phyloP scores from a whole-genome alignment of 2,888 invertebrate genomes.

The Geophilus truncorum region DNA sequence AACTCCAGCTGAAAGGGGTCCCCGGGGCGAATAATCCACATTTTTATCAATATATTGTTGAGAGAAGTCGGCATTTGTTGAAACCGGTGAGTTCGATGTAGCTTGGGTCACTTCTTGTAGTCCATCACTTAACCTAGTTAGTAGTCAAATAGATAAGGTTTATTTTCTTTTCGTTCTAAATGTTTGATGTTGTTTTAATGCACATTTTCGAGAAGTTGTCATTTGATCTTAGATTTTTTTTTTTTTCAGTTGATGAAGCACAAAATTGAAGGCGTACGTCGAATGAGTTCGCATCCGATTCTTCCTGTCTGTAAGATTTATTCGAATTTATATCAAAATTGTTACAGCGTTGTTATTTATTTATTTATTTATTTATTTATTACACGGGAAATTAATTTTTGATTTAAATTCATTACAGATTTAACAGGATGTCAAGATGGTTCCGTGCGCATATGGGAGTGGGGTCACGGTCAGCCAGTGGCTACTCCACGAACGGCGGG shows the following conservation, averaged over 20 bases:
- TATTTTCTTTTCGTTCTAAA: conserved; percentile 36
- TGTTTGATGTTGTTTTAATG: conserved; percentile 37
- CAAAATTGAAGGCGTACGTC: conserved; percentile 86
- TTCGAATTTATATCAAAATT: not conserved
- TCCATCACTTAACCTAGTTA: conserved; percentile 37
- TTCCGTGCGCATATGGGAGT: conserved; percentile 95
- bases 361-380: not conserved
- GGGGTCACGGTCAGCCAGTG: conserved; percentile 85
- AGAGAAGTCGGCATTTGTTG: conserved; percentile 93
- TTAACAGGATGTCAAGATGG: conserved; percentile 94
- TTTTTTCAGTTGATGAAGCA: conserved; percentile 79
- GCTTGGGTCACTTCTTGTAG: conserved; percentile 43
- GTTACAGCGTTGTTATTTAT: not conserved
- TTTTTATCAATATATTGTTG: conserved; percentile 93
- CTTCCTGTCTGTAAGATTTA: conserved; percentile 83
- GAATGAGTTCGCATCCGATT: conserved; percentile 92
- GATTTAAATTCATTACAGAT: no score
- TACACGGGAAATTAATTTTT: no score
- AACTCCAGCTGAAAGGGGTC: conserved; percentile 81
- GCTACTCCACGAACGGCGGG: conserved; percentile 87
- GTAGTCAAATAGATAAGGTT: conserved; percentile 29
- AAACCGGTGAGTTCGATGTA: conserved; percentile 71
- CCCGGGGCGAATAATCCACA: conserved; percentile 91
- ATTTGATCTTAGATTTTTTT: not conserved
- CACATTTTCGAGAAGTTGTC: not conserved